Percentiles rank a stretch among this genome's conserved stretches.
Evolutionary conservation across 2,797 vertebrate species (phyloP).

Genomic region (Xiphorhynchus erythropygius): DNA sequence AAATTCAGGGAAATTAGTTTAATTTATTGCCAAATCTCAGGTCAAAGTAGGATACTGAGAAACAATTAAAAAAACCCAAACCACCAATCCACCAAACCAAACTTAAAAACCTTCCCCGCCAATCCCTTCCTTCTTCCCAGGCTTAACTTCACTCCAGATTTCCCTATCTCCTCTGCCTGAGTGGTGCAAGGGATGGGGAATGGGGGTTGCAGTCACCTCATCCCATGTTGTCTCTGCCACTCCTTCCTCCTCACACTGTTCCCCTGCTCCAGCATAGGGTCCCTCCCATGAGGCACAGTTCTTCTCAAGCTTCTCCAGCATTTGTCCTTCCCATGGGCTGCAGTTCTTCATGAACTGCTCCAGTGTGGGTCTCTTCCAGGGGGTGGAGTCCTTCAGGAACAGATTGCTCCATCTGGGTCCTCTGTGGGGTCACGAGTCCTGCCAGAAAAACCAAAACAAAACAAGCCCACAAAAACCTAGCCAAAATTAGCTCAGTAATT

Average conservation of each 20-base stretch:
- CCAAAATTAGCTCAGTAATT: background rate
- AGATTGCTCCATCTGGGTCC: background rate
- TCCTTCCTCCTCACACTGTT: background rate
- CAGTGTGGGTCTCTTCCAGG: background rate
- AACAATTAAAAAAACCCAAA: background rate
- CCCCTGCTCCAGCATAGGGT: background rate
- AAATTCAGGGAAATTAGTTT: background rate
- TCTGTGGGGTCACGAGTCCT: background rate
- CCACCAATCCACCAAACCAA: no score
- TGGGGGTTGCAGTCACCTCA: background rate
- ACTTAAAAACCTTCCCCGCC: background rate
- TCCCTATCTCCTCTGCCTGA: background rate
- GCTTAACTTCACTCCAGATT: background rate
- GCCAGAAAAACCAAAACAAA: background rate
- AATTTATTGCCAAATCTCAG: background rate
- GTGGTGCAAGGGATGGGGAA: background rate
- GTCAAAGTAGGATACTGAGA: background rate
- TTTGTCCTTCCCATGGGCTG: background rate
- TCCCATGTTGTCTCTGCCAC: background rate
- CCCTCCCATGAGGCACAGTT: background rate
- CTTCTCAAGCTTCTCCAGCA: background rate
- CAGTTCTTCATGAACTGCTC: background rate
- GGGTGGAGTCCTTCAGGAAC: background rate
- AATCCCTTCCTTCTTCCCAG: background rate
- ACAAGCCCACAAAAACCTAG: background rate